Evolutionary conservation across 2,888 invertebrate genomes (phyloP).

Genomic region (Temnothorax ravouxi): DNA sequence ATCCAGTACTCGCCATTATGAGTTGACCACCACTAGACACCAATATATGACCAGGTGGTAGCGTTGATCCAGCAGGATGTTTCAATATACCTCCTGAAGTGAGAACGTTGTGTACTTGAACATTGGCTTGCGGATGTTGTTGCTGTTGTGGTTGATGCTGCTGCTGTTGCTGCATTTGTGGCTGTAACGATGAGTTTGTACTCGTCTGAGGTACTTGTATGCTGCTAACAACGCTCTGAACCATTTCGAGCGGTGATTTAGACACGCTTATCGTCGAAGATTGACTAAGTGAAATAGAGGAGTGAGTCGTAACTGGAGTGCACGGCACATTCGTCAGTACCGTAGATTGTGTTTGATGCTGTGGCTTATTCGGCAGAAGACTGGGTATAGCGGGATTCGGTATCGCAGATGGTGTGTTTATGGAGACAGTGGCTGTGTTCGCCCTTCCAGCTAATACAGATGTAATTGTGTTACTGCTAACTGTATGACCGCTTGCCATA

Average conservation of each 20-base stretch:
- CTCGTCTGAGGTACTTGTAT: conserved; percentile 88
- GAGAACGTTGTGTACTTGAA: conserved; percentile 83
- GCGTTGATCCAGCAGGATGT: conserved; percentile 86
- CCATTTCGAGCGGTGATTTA: conserved; percentile 92
- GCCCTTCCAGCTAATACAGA: conserved; percentile 92
- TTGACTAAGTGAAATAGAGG: conserved; percentile 74
- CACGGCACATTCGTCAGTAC: conserved; percentile 85
- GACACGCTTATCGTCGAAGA: conserved; percentile 85
- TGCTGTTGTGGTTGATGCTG: conserved; percentile 81
- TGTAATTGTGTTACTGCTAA: conserved; percentile 93
- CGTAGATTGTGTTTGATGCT: conserved; percentile 85
- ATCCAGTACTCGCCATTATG: conserved; percentile 89
- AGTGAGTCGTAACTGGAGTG: conserved; percentile 68
- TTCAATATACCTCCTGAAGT: conserved; percentile 86
- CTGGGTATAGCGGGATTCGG: conserved; percentile 85
- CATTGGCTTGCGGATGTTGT: conserved; percentile 80
- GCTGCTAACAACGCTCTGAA: conserved; percentile 92
- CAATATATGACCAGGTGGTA: conserved; percentile 91
- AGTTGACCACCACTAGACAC: conserved; percentile 92
- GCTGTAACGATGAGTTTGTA: conserved; percentile 76
- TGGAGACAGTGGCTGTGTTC: conserved; percentile 92
- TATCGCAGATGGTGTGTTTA: conserved; percentile 89
- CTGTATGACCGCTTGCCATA: conserved; percentile 92
- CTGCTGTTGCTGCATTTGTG: conserved; percentile 73
- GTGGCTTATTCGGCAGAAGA: conserved; percentile 83